Base-by-base conservation (phyloP, 2,888 invertebrate genomes). In the Ormyrus thymus region DNA sequence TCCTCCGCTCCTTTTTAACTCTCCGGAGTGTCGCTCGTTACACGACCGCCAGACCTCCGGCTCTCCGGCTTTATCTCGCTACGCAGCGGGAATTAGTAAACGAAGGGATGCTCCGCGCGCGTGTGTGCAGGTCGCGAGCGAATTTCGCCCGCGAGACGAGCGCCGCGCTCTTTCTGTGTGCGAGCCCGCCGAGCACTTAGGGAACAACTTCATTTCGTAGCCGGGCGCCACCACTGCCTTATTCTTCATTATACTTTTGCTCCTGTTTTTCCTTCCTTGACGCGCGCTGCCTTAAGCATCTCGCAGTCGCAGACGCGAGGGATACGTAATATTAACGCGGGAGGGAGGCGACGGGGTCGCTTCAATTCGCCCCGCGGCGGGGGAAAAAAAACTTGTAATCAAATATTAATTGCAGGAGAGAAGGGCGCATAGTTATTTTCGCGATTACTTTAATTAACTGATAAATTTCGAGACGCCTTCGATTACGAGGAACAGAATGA, bases 31-130 rank as follows among this genome's bases (percentile, higher is more conserved):
- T 51, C 70, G 77, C 81, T 78, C 81, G 79, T 73, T 79, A 80
- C 80, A 69, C 81, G 81, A 79, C 70, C 81, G 66, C 65, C 65
- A 69, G 51, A 29, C 29, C 29, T 29, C 53, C 62, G 10, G 50
- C 46, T 8, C 64, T 62, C 75, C 46, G 64, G 78, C 85, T 84
- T 87, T 88, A 88, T 87, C 87, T 86, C 83, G 69, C 85, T 85
- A 87, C 86, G 87, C 87, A 86, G 85, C 83, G 85, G 84, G 87
- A 89, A 87, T 88, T 87, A 86, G 86, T 86, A 87, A 87, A 86
- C 85, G 83, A 75, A 69, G 76, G 79, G 76, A 75, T 69, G 76
- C 70, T 7, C 5, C 29, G 55, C 65, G 48, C 46, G 50, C 65
- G 13, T 62, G 43, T 72, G 43, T 43, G 29, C 11, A 48, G 15